These are phyloP conservation scores for Platyrinchus mystaceus DNA, from an alignment of 2,797 vertebrate genomes.

Conservation along the genomic window DNA sequence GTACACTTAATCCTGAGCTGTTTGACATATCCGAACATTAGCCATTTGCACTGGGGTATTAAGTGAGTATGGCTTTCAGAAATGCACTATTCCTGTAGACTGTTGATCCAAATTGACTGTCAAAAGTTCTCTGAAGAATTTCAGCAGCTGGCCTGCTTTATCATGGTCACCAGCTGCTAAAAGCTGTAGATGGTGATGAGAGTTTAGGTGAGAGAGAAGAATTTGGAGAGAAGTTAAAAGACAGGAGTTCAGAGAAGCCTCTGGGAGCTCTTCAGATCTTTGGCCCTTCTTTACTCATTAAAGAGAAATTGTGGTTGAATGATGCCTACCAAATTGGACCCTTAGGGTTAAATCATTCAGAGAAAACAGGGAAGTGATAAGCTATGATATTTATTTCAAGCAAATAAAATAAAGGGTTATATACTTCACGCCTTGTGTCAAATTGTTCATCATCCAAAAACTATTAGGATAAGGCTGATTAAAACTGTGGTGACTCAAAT, in stretches of 20 bases:
- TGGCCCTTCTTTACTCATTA: not conserved
- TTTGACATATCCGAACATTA: conserved; percentile 52
- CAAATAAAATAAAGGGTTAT: not conserved
- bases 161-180: conserved; percentile 41
- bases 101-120: conserved; percentile 30
- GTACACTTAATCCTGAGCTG: conserved; percentile 7
- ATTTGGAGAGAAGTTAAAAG: not conserved
- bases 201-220: conserved; percentile 31
- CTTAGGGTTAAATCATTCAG: not conserved
- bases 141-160: conserved; percentile 59
- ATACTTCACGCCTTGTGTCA: not conserved
- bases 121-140: conserved; percentile 58
- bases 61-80: conserved; percentile 33
- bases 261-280: not conserved
- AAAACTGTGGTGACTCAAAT: not conserved
- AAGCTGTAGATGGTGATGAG: conserved; percentile 37
- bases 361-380: not conserved
- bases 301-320: not conserved
- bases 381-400: not conserved
- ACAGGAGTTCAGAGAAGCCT: not conserved
- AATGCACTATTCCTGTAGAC: not conserved
- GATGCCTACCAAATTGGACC: not conserved
- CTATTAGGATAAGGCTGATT: not conserved
- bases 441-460: not conserved
- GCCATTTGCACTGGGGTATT: not conserved